Base-by-base conservation (phyloP, 2,797 vertebrate genomes). In the Sparidentex hasta region DNA sequence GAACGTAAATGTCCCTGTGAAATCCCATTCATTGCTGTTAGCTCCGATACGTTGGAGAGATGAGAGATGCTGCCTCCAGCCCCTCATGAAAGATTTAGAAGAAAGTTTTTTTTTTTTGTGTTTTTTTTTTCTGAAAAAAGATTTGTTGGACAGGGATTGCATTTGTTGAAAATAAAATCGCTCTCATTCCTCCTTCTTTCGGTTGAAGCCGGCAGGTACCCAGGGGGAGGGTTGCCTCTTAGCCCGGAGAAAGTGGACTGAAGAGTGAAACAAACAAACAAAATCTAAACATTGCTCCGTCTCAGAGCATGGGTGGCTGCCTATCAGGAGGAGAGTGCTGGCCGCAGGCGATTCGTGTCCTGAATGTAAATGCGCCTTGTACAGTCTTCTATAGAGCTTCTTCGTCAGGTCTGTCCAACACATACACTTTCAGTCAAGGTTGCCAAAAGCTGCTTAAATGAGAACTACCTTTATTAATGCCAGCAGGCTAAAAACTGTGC, bases 101-200 rank as follows among this genome's bases (percentile, higher is more conserved):
- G 65, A 87, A 86, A 63, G 78, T 83, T 90, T 84, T 89, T 84
- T 88, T 81, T 74, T n/a, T n/a, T n/a, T n/a, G n/a, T n/a, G n/a
- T n/a, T n/a, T n/a, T n/a, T n/a, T n/a, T n/a, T n/a, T n/a, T n/a
- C n/a, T n/a, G n/a, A n/a, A 78, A 87, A 4, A 78, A 87, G 67
- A 87, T 48, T 71, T 74, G 80, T 77, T 54, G 78, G 25, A 67
- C 25, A 33, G 65, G 65, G 81, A 74, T 73, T 78, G 61, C 48
- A 82, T 71, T 85, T 84, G 75, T 88, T 84, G 78, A 85, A 82
- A 87, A 83, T 58, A 58, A 88, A 89, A 82, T 69, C 46, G 44
- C 13, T 29, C 65, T 77, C 41, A 6, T 50, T 62, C 51, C 8
- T 55, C 51, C 29, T 21, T 23, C 41, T 68, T 80, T 76, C 1